Base-by-base conservation (phyloP, 1,140 invertebrate genomes). In the Drosophila rhopaloa region DNA sequence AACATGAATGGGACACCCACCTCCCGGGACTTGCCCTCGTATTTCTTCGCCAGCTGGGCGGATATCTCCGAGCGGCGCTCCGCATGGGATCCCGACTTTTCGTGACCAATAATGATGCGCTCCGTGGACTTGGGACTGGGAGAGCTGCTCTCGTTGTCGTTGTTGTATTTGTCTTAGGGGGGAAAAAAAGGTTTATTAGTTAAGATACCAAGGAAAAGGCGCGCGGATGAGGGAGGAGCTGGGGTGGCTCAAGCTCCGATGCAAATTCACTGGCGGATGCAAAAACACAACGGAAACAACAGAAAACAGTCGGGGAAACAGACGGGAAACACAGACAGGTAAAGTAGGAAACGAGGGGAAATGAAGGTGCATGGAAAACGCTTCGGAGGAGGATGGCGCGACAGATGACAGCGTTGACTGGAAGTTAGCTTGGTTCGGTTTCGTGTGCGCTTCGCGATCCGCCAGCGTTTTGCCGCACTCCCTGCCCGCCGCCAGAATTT, bases 61-160 rank as follows among this genome's bases (percentile, higher is more conserved):
- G 96, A 95, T 56, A 97, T 92, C 76, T 95, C 93, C 68, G 93
- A 93, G 79, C 93, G 81, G 79, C 94, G 60, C 37, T 91, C 83
- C 0, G 80, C 89, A 51, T 85, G 85, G 48, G 76, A 77, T 8
- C 71, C 53, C 7, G 90, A 93, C 78, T 95, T 96, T 90, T 97
- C 96, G 71, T 96, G 96, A 10, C 96, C 96, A 83, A 97, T 96
- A 67, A 97, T 97, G 67, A 97, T 96, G 71, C 96, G 94, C 91
- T 97, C 96, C 75, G 94, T 93, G 29, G 91, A 76, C 58, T 91
- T 90, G 27, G 90, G 91, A 58, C 83, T 91, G 51, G 75, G 67
- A 51, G 76, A 79, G 56, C 79, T 81, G 60, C 83, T 90, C 6
- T 84, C 88, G 19, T 61, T 70, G 47, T 81, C 75, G 40, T 91